Evolutionary conservation across 2,113 vertebrate genomes (phyloP), one percentile per base, ranked within the genome.

Genomic region (Vicugna pacos): DNA sequence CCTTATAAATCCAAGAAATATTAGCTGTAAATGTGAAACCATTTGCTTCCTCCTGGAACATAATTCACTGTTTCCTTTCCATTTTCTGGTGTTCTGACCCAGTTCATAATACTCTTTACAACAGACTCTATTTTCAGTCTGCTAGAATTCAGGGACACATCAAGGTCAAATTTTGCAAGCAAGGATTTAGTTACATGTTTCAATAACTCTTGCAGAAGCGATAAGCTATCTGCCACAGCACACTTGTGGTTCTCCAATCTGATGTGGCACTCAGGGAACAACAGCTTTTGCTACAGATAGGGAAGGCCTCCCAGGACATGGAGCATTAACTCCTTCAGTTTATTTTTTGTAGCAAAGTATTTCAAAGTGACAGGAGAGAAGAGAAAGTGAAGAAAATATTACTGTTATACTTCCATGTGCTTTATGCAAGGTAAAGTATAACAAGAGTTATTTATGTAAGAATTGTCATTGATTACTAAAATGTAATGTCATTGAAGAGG

Each of bases 1-100:
- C 96, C 97, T 95, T 28, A 81, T 87, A 92, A 97, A 92, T 97
- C 89, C 97, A 97, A 96, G 48, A 93, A 97, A 97, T 97, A 95
- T 91, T 95, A 92, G 3, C 3, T 38, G 13, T 72, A 54, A 48
- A 75, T 60, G 22, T 77, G 24, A 92, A 79, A 32, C 42, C 28
- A 52, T 94, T 91, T 88, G 8, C 32, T 95, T 86, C 67, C 86
- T 82, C 64, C 91, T 80, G 30, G 5, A 89, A 83, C 89, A 52
- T 67, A 64, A 69, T 75, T 89, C 5, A 85, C 3, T 58, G 6
- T 35, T 93, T 87, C 35, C 19, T 86, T 86, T 77, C 58, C 24
- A 89, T 70, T 89, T 89, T 24, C 69, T 89, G 26, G 26, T 79
- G 79, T 96, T 93, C 81, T 95, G 73, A 92, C n/a, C 3, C 56